Evolutionary conservation across 1,140 invertebrate genomes (phyloP).

Genomic region (Lasioglossum albipes): DNA sequence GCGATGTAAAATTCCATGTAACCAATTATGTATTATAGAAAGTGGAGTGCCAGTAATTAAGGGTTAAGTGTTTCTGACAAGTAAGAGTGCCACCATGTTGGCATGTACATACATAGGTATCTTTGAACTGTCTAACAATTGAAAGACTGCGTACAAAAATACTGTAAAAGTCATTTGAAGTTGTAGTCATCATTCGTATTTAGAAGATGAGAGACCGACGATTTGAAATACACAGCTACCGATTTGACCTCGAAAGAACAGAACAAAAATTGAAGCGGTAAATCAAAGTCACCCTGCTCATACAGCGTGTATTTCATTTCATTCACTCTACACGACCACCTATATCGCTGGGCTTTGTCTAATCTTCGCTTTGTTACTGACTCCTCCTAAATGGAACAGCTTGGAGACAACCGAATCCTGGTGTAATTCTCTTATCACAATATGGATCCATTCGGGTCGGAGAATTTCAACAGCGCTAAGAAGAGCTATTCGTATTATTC

Average conservation of each 20-base stretch:
- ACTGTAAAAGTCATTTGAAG: no score
- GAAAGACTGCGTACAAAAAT: no score
- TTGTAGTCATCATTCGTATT: no score
- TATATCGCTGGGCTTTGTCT: background rate
- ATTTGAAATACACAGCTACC: no score
- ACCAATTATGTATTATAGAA: no score
- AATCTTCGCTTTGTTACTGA: background rate
- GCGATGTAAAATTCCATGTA: no score
- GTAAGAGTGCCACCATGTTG: no score
- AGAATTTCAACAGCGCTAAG: background rate
- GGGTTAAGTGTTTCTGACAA: no score
- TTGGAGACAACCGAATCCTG: background rate
- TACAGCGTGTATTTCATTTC: conserved; percentile 18
- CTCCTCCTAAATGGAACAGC: conserved; percentile 8
- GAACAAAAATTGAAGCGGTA: conserved; percentile 11
- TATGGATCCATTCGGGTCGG: background rate
- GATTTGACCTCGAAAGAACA: conserved; percentile 8
- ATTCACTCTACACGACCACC: background rate
- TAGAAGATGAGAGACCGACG: no score
- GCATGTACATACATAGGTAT: no score
- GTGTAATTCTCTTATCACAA: background rate
- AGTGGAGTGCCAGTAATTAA: no score
- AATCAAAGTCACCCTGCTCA: conserved; percentile 27
- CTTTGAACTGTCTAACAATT: no score
- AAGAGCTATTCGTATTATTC: background rate